These are phyloP conservation scores for Gymnopithys bicolor DNA, from an alignment of 2,797 vertebrate species.

Conservation along the genomic window DNA sequence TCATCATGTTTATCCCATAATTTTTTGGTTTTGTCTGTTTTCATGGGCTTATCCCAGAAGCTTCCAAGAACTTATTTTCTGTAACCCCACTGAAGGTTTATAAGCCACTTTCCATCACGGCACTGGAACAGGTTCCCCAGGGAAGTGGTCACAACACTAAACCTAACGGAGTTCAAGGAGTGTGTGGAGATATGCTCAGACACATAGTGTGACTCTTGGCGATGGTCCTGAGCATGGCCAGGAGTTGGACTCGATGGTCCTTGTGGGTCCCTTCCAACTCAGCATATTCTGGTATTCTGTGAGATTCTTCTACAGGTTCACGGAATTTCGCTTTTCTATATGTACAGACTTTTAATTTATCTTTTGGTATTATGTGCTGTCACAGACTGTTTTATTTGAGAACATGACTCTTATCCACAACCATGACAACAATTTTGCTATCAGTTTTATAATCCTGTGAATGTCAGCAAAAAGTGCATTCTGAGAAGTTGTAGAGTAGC, in stretches of 20 bases:
- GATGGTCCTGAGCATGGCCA: background rate
- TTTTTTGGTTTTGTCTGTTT: background rate
- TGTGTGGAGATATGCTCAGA: background rate
- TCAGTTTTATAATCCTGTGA: background rate
- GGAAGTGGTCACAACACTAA: background rate
- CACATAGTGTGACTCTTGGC: background rate
- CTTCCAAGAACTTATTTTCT: background rate
- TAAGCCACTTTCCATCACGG: background rate
- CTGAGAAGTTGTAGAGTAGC: background rate
- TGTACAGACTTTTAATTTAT: background rate
- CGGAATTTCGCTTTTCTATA: background rate
- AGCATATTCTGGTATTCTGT: background rate
- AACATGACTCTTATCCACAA: background rate
- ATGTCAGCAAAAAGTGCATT: background rate
- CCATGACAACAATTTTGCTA: background rate
- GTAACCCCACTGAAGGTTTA: background rate
- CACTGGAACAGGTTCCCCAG: background rate
- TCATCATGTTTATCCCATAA: background rate
- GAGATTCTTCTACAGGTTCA: background rate
- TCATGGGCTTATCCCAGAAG: background rate
- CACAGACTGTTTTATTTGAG: background rate
- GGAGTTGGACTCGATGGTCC: background rate
- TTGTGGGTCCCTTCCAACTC: background rate
- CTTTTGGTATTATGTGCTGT: background rate
- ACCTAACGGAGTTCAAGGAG: background rate